phyloP scores from a whole-genome alignment of 2,113 vertebrate genomes.

The Xyrauchen texanus region DNA sequence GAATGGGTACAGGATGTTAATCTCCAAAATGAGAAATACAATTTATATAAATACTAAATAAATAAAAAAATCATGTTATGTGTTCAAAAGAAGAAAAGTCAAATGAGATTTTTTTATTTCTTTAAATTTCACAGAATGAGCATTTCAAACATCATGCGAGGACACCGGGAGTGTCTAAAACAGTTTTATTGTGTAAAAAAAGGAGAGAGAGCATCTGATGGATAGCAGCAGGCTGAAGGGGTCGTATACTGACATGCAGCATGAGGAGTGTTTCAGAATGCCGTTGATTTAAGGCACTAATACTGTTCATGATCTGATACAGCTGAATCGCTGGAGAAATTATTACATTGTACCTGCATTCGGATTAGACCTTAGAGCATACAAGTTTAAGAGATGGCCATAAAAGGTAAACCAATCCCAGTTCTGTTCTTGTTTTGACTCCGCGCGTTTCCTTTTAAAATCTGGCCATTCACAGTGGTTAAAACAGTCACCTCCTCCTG shows the following conservation, averaged over 20 bases:
- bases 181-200: constrained; percentile 72
- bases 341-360: constrained; percentile 37
- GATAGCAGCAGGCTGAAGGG: constrained; percentile 88
- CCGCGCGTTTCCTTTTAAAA: not conserved
- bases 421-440: not conserved
- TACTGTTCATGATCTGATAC: constrained; percentile 82
- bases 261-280: constrained; percentile 78
- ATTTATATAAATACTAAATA: no score
- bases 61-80: no score
- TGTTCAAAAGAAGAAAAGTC: no score
- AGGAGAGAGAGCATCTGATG: constrained; percentile 77
- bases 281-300: constrained; percentile 99
- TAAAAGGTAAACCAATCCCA: not conserved
- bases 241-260: constrained; percentile 92
- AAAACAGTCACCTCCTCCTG: not conserved
- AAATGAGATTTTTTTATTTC: no score
- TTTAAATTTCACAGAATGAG: no score
- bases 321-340: constrained; percentile 12
- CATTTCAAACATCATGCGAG: not conserved
- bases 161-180: constrained; percentile 23
- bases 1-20: no score
- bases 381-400: not conserved
- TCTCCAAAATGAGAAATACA: no score
- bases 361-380: constrained; percentile 13
- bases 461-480: constrained; percentile 36